phyloP scores from a whole-genome alignment of 1,140 invertebrate species.

The Heliconius hermathena region DNA sequence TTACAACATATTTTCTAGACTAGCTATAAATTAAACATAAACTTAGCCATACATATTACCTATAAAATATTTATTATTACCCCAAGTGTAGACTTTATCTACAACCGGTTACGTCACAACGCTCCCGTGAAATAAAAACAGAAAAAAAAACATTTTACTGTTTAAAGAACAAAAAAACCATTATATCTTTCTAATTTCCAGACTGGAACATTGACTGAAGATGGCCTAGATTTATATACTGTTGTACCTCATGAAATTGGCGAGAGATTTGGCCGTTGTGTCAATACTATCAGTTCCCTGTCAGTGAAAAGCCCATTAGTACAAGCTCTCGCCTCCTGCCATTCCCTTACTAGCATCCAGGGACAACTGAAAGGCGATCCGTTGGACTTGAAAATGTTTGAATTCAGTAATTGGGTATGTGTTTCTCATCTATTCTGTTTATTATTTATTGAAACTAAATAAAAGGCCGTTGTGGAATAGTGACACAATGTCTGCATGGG shows the following conservation, averaged over 20 bases:
- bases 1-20: neutral
- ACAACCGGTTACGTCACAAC: no score
- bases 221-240: constrained; percentile 96
- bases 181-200: constrained; percentile 63
- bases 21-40: neutral
- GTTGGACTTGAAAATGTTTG: constrained; percentile 94
- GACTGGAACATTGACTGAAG: constrained; percentile 97
- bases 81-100: no score
- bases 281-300: constrained; percentile 80
- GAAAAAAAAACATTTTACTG: neutral
- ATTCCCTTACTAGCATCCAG: constrained; percentile 91
- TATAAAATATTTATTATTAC: no score
- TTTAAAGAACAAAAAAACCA: no score
- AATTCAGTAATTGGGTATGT: constrained; percentile 89
- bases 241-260: constrained; percentile 85
- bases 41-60: no score
- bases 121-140: neutral
- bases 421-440: neutral
- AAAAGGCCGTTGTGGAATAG: no score
- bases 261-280: constrained; percentile 83
- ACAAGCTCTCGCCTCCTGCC: constrained; percentile 89
- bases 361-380: constrained; percentile 90
- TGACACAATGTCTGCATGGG: no score
- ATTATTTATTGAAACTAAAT: neutral
- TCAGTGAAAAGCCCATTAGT: constrained; percentile 78